phyloP scores from a whole-genome alignment of 2,113 vertebrate genomes.

The Osmerus mordax region DNA sequence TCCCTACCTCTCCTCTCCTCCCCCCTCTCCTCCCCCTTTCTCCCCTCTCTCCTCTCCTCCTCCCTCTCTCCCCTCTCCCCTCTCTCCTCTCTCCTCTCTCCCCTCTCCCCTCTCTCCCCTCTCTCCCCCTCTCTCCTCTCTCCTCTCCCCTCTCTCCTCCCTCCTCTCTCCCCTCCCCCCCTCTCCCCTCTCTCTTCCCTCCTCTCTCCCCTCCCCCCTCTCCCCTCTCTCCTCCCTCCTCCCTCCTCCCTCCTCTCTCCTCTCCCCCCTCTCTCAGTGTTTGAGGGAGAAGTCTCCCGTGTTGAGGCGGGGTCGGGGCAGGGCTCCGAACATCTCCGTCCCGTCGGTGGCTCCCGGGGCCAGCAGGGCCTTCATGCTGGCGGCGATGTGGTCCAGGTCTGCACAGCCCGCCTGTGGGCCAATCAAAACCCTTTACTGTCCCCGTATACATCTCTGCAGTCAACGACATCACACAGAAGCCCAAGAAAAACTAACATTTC shows the following conservation, averaged over 20 bases:
- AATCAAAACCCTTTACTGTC: too few species aligned
- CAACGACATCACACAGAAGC: too few species aligned
- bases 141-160: neutral
- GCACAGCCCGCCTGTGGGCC: conserved; percentile 76
- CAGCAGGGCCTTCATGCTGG: conserved; percentile 88
- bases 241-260: neutral
- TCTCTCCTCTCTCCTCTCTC: too few species aligned
- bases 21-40: neutral
- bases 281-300: conserved; percentile 87
- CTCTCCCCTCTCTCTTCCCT: too few species aligned
- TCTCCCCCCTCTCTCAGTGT: conserved; percentile 55
- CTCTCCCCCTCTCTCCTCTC: neutral
- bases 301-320: conserved; percentile 88
- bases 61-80: too few species aligned
- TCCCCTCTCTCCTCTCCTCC: too few species aligned
- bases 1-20: neutral
- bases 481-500: too few species aligned
- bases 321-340: conserved; percentile 87
- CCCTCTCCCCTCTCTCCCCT: neutral
- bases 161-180: too few species aligned
- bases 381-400: conserved; percentile 87
- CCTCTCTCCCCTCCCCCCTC: neutral
- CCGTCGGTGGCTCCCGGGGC: conserved; percentile 82
- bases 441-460: too few species aligned
- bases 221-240: neutral